Base-by-base conservation (phyloP, 2,888 invertebrate species). In the Drosophila maculinotata region DNA sequence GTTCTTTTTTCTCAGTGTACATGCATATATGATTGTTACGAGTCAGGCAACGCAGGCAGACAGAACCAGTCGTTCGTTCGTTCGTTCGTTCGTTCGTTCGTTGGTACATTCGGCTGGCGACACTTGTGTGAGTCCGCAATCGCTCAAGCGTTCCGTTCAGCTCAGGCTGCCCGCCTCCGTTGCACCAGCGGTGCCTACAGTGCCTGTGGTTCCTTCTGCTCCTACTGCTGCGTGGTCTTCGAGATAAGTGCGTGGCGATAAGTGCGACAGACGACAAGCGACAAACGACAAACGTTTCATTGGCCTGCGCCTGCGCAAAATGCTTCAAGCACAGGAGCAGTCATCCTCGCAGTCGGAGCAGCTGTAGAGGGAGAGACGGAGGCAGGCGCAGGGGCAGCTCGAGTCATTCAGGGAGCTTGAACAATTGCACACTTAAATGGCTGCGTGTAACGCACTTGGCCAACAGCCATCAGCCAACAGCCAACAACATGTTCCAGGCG, bases 161-260 rank as follows among this genome's bases (percentile, higher is more conserved):
- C 51, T 63, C 36, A 47, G 48, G 44, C 41, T 20, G 31, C 59
- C 58, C 49, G 47, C 39, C 56, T 56, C 47, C 52, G 57, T 47
- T 20, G 39, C 30, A 30, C 39, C 17, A 15, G 36, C 20, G 20
- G 4, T 20, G 39, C 20, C 52, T 28, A 3, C 56, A 23, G 14
- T 30, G 12, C 8, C 52, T 14, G 15, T 30, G 14, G 26, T 20
- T 35, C 26, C 56, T 41, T 28, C 54, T 26, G 31, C 48, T 63
- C 39, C 45, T 57, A 10, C 35, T 12, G 7, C 53, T 59, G 20
- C 59, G 41, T 56, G 65, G 58, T 65, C 63, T 47, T 70, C 35
- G 59, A 86, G 83, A 84, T 84, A 86, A 86, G 83, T 84, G 83
- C 81, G 81, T 84, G 79, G 83, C 87, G 86, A 83, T 83, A 82